Evolutionary conservation across 1,140 invertebrate genomes (phyloP).

Genomic region (Cylas formicarius): DNA sequence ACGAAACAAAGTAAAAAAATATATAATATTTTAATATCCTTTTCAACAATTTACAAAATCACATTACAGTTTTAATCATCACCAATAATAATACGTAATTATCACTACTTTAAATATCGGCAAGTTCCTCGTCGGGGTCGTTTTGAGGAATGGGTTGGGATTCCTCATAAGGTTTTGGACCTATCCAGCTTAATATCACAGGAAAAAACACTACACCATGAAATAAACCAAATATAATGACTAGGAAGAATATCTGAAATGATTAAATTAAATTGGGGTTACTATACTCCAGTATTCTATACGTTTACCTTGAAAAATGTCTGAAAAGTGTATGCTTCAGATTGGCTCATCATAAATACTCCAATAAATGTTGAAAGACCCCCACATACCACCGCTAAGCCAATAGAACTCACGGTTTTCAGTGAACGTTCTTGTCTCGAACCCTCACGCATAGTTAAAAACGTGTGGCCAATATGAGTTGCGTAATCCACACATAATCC

Average conservation of each 20-base stretch:
- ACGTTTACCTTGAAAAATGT: slow-evolving; percentile 65
- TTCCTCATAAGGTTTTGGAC: slow-evolving; percentile 48
- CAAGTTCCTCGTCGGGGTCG: too few relatives aligned
- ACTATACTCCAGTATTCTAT: neutral
- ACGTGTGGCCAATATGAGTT: slow-evolving; percentile 80
- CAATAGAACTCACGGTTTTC: slow-evolving; percentile 66
- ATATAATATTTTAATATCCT: too few relatives aligned
- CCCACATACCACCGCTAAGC: slow-evolving; percentile 72
- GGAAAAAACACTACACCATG: slow-evolving; percentile 70
- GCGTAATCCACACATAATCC: slow-evolving; percentile 85
- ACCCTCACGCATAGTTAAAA: slow-evolving; percentile 52
- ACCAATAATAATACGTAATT: too few relatives aligned
- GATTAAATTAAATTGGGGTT: slow-evolving; percentile 11
- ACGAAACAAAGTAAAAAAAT: too few relatives aligned
- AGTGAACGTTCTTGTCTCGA: slow-evolving; percentile 55
- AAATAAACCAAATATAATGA: slow-evolving; percentile 68
- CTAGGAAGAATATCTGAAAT: slow-evolving; percentile 63
- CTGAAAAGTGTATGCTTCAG: slow-evolving; percentile 70
- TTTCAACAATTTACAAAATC: too few relatives aligned
- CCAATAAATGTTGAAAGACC: slow-evolving; percentile 73
- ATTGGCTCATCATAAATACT: slow-evolving; percentile 63
- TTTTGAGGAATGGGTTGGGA: slow-evolving; percentile 23
- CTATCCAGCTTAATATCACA: slow-evolving; percentile 65
- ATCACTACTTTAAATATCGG: too few relatives aligned
- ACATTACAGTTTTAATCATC: too few relatives aligned